phyloP scores from a whole-genome alignment of 2,113 vertebrate genomes.

The Macrotus californicus region DNA sequence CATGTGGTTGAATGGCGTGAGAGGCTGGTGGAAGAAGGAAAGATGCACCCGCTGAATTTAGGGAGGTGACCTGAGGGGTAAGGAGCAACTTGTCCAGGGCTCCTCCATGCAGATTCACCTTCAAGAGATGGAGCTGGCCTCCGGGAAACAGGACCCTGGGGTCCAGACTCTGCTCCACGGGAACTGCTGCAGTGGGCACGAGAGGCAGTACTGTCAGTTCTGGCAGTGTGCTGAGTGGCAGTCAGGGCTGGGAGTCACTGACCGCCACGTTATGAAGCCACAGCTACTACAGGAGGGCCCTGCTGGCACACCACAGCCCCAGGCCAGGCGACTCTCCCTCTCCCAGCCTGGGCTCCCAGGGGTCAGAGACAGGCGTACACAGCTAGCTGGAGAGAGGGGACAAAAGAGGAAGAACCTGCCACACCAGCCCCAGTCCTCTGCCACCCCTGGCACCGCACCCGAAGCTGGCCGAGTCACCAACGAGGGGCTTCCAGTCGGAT shows the following conservation, averaged over 20 bases:
- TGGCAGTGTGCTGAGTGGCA: background rate
- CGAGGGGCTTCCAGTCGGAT: background rate
- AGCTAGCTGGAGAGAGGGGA: no score
- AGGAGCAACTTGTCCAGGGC: background rate
- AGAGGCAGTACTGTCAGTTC: background rate
- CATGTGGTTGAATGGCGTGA: background rate
- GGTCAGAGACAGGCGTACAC: background rate
- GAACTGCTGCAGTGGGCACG: no score
- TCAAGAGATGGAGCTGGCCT: background rate
- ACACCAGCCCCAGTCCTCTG: background rate
- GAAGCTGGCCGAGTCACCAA: background rate
- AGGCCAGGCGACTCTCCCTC: background rate
- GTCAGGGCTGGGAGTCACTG: background rate
- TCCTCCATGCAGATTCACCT: background rate
- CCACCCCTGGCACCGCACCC: background rate
- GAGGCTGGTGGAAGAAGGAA: background rate
- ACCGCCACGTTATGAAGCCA: background rate
- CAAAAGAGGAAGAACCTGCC: background rate
- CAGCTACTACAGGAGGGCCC: background rate
- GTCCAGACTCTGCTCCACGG: no score
- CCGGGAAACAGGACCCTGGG: background rate
- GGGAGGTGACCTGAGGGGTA: background rate
- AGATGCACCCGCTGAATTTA: background rate
- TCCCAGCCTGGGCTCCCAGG: background rate
- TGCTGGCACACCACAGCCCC: no score